phyloP scores from a whole-genome alignment of 2,888 invertebrate species.

The Gastracanthus pulcherrimus region DNA sequence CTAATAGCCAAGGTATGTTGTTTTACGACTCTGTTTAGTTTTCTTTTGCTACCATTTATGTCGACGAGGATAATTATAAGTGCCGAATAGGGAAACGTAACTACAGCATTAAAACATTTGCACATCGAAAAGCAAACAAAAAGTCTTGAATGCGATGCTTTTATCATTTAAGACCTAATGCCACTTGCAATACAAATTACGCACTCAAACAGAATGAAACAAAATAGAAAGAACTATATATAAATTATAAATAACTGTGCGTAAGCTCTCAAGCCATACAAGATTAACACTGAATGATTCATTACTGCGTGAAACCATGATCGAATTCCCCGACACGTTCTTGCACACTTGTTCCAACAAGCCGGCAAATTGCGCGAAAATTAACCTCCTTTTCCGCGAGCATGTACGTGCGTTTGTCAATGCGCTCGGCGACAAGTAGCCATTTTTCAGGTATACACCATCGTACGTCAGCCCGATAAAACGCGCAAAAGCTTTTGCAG shows the following conservation, averaged over 20 bases:
- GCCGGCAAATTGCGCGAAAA: slow-evolving; percentile 25
- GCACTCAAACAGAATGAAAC: neutral
- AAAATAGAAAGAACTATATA: neutral
- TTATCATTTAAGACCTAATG: too few species aligned
- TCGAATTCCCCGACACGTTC: neutral
- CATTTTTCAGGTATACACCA: slow-evolving; percentile 6
- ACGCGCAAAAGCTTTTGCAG: neutral
- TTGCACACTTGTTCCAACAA: slow-evolving; percentile 13
- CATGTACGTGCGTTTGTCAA: neutral
- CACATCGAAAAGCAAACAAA: too few species aligned
- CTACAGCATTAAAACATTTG: too few species aligned
- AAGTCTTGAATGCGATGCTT: too few species aligned
- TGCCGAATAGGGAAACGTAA: too few species aligned
- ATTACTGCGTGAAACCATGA: neutral
- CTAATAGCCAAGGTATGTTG: too few species aligned
- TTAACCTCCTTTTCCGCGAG: slow-evolving; percentile 28
- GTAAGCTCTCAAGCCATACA: neutral
- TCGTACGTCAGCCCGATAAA: neutral
- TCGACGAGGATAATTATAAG: too few species aligned
- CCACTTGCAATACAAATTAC: neutral
- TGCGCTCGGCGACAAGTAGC: neutral
- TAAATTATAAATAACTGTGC: neutral
- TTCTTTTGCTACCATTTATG: too few species aligned
- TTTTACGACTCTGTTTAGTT: too few species aligned
- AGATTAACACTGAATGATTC: neutral